Base-by-base conservation (phyloP, 2,888 invertebrate species). In the Copidosoma aretas region DNA sequence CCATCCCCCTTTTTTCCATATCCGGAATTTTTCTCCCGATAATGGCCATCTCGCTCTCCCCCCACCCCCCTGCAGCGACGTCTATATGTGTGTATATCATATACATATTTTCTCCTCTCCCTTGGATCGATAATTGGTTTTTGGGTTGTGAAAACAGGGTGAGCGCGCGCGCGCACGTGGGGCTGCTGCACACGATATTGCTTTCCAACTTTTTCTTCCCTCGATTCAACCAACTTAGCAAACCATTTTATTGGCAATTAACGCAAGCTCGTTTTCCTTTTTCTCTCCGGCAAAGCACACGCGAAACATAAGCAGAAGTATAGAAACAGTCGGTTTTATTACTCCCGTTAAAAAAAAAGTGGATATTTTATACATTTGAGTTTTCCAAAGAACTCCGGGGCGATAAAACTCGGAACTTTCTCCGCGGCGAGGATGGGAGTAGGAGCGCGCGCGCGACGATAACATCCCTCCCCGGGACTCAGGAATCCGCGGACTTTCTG, bases 321-420 rank as follows among this genome's bases (percentile, higher is more conserved):
- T n/a, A n/a, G n/a, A n/a, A n/a, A n/a, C n/a, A n/a, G n/a, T 14
- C 15, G 43, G 43, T 3, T 46, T 46, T 46, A 46, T 46, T 46
- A 14, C 12, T 46, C 17, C 12, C 43, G 17, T 46, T 46, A 46
- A 46, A n/a, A n/a, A n/a, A n/a, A n/a, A n/a, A 46, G 17, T 46
- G 43, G 43, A 46, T 17, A 46, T 46, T 46, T 46, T 12, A 46
- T 15, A 17, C 43, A 46, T 32, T 24, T 10, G n/a, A n/a, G 3
- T n/a, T 59, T 58, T 10, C 39, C 8, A 32, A 56, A 32, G 39
- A 32, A 39, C 24, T 19, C 39, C 3, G 24, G 49, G 32, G 17
- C 43, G 43, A 46, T 46, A 46, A 46, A 46, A 64, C 49, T 64
- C 21, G 57, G n/a, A 58, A 39, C 57, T 57, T 51, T 64, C 57